A percentile compares a stretch with the other conserved stretches of the same genome.
Conservation (phyloP, 2,888 invertebrate genomes). For the Eucriotettix oculatus region DNA sequence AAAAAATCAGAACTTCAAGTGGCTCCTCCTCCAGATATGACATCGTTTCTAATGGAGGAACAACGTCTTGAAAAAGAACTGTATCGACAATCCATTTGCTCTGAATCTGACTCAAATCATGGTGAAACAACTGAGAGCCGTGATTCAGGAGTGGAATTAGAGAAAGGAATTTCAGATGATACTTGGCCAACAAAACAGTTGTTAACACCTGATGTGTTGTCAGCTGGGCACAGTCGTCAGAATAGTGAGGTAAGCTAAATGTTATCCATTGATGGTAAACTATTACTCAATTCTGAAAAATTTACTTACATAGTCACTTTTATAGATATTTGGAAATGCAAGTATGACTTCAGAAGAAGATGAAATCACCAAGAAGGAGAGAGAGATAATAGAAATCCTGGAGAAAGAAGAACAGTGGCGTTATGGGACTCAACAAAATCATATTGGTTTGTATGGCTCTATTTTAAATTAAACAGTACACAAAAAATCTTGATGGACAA, state of each 20-base stretch:
- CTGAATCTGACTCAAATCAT: conserved; percentile 34
- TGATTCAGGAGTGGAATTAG: conserved; percentile 63
- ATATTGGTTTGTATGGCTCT: conserved; percentile 12
- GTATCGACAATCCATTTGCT: conserved; percentile 53
- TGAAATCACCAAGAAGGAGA: conserved; percentile 46
- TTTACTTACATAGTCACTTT: conserved; percentile 12
- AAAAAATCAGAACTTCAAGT: conserved; percentile 24
- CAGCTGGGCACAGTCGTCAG: conserved; percentile 58
- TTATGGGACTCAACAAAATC: conserved; percentile 23
- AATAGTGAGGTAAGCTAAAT: conserved; percentile 45
- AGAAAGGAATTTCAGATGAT: conserved; percentile 24
- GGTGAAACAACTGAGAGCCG: conserved; percentile 38
- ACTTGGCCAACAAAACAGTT: conserved; percentile 7
- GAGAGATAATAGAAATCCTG: conserved; percentile 45
- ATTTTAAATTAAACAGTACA: no score
- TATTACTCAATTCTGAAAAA: background rate
- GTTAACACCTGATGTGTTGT: conserved; percentile 18
- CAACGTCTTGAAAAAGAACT: conserved; percentile 58
- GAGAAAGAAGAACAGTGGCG: conserved; percentile 44
- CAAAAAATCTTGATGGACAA: no score
- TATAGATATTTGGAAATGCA: conserved; percentile 46
- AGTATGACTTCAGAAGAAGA: conserved; percentile 66
- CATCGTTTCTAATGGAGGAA: conserved; percentile 62
- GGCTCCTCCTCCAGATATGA: conserved; percentile 63
- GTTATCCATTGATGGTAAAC: background rate